Evolutionary conservation across 2,113 vertebrate genomes (phyloP).

Genomic region (Orcinus orca): DNA sequence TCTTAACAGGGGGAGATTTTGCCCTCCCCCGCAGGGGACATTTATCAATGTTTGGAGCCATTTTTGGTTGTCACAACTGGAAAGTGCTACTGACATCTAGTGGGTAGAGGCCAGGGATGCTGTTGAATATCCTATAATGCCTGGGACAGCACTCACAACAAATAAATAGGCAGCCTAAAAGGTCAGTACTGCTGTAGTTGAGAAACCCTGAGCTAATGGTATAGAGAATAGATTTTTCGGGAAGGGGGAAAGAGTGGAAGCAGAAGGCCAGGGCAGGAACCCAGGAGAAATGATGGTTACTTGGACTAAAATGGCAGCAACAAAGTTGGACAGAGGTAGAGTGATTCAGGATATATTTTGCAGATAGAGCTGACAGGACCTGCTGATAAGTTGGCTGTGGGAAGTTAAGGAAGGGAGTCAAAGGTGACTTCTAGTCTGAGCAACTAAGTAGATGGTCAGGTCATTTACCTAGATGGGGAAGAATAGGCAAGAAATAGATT

Average conservation of each 20-base stretch:
- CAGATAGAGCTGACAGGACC: neutral
- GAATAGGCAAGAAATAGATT: neutral
- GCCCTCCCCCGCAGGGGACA: neutral
- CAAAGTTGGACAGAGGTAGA: neutral
- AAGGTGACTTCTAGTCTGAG: neutral
- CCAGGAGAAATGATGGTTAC: neutral
- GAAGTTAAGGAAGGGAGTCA: neutral
- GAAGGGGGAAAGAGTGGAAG: neutral
- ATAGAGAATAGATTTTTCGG: neutral
- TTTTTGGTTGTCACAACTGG: neutral
- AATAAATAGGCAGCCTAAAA: neutral
- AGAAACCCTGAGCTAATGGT: neutral
- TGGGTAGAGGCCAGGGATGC: neutral
- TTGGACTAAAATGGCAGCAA: neutral
- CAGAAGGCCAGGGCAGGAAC: neutral
- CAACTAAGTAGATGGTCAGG: neutral
- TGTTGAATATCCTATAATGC: neutral
- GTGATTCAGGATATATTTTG: neutral
- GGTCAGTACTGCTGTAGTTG: neutral
- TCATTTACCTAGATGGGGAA: neutral
- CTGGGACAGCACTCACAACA: no score
- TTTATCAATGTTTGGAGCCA: neutral
- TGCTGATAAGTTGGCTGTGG: neutral
- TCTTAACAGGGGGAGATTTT: neutral
- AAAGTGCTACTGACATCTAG: conserved; percentile 16